These are phyloP conservation scores for Empidonax alnorum DNA, from an alignment of 2,113 vertebrate species.

Conservation along the genomic window DNA sequence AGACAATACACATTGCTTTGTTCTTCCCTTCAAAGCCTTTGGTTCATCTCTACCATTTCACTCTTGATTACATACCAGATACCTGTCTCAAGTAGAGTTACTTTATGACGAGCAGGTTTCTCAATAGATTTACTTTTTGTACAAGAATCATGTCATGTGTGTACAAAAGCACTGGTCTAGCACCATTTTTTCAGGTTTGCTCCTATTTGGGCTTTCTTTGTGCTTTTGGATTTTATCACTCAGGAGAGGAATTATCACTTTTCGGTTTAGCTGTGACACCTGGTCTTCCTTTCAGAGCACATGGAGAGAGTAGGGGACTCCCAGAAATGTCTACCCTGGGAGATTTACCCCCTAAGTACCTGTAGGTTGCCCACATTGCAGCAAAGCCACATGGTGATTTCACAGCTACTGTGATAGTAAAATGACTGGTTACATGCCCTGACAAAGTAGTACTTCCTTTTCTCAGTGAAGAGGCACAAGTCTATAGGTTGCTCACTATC, in stretches of 20 bases:
- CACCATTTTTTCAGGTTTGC: not conserved
- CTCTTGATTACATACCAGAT: not conserved
- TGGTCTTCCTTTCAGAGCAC: not conserved
- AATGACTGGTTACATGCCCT: rapidly evolving
- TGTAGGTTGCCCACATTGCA: not conserved
- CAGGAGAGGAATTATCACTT: not conserved
- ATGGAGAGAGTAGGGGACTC: not conserved
- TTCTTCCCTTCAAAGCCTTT: slow-evolving; percentile 26
- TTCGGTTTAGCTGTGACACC: not conserved
- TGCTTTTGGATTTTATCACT: not conserved
- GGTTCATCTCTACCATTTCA: not conserved
- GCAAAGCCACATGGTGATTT: not conserved
- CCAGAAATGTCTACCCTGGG: not conserved
- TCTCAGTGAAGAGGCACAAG: not conserved
- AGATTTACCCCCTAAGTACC: not conserved
- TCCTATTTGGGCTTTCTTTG: not conserved
- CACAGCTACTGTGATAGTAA: rapidly evolving
- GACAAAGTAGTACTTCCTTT: not conserved
- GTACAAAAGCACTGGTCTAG: not conserved
- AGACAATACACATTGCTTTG: not conserved
- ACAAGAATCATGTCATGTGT: not conserved
- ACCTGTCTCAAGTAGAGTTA: not conserved
- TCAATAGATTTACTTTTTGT: not conserved
- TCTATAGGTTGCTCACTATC: not conserved
- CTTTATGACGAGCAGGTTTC: not conserved